These are phyloP conservation scores for Streptopelia turtur DNA, from an alignment of 2,797 vertebrate species.

Conservation along the genomic window DNA sequence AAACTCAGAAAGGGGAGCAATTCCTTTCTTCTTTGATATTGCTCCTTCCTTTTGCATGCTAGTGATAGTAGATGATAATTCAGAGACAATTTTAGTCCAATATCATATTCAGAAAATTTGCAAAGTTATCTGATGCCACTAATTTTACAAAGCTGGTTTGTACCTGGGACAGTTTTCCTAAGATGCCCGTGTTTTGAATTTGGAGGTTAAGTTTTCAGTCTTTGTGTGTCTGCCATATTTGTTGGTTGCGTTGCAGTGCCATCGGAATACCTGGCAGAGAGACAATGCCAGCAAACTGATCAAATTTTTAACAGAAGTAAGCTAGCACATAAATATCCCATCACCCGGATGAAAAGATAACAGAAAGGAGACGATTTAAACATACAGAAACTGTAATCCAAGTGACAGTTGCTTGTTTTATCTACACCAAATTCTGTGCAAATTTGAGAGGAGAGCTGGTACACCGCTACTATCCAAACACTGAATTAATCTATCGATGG, in stretches of 20 bases:
- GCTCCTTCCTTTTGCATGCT: background rate
- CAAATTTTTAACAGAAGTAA: background rate
- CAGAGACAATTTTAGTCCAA: background rate
- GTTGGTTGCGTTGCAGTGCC: background rate
- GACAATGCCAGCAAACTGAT: background rate
- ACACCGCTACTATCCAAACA: background rate
- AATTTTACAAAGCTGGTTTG: background rate
- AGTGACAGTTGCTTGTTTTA: background rate
- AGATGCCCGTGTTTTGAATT: background rate
- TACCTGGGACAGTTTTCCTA: background rate
- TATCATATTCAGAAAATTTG: background rate
- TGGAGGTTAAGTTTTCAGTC: background rate
- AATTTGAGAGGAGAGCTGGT: background rate
- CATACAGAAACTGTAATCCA: background rate
- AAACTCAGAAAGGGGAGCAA: background rate
- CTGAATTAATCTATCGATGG: background rate
- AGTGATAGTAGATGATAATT: background rate
- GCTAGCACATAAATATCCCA: background rate
- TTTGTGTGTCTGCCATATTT: accelerated
- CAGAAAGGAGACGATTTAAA: background rate
- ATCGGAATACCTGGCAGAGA: background rate
- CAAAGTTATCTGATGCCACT: background rate
- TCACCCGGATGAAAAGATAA: background rate
- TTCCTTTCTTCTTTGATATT: background rate
- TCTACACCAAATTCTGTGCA: background rate